Percentiles rank a stretch among this genome's conserved stretches.
Evolutionary conservation across 2,113 vertebrate species (phyloP).

Genomic region (Apteryx mantelli): DNA sequence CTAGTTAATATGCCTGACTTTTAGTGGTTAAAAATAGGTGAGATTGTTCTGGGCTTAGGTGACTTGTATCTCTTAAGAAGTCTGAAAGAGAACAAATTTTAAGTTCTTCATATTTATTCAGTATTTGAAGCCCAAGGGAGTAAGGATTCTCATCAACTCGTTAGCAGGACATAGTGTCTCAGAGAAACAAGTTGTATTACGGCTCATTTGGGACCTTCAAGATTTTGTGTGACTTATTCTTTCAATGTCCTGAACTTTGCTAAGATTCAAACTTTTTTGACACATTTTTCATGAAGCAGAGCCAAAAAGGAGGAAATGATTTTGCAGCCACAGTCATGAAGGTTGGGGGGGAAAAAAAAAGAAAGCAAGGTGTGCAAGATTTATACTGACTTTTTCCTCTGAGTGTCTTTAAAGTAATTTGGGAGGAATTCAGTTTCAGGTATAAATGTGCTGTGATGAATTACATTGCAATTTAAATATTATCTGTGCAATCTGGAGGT

Average conservation of each 20-base stretch:
- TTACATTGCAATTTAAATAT: background rate
- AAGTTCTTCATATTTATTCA: background rate
- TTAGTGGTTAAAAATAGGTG: background rate
- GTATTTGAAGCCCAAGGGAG: background rate
- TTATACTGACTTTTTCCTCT: background rate
- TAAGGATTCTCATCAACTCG: background rate
- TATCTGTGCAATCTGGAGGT: background rate
- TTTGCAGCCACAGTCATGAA: background rate
- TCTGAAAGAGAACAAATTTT: background rate
- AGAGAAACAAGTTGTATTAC: background rate
- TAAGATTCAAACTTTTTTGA: background rate
- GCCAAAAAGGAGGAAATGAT: background rate
- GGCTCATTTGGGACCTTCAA: background rate
- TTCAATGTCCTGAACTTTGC: background rate
- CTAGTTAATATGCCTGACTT: background rate
- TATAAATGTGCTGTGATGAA: background rate
- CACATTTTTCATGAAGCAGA: background rate
- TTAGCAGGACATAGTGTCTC: background rate
- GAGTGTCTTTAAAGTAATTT: conserved; percentile 4
- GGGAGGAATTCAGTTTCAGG: background rate
- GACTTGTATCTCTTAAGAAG: background rate
- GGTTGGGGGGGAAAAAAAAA: background rate
- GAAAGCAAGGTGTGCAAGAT: background rate
- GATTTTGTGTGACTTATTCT: background rate
- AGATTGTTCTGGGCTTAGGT: background rate